Percentiles rank a stretch among this genome's conserved stretches.
These are phyloP conservation scores for Scaptomyza cyrtandrae DNA, from an alignment of 2,888 invertebrate genomes.

Conservation along the genomic window DNA sequence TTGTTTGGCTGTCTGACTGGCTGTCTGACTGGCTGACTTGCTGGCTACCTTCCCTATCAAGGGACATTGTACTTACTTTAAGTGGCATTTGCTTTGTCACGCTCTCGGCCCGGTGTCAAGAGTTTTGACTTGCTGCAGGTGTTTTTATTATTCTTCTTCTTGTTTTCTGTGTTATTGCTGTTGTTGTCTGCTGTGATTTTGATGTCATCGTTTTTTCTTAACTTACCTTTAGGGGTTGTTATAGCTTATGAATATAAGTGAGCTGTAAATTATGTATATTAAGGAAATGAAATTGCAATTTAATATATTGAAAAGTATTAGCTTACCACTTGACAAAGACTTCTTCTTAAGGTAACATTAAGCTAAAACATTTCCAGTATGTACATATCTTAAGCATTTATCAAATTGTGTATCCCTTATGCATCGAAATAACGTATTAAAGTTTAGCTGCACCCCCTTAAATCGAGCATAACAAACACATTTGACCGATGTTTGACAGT, in stretches of 20 bases:
- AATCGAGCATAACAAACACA: slow-evolving; percentile 17
- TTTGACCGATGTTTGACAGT: slow-evolving; percentile 30
- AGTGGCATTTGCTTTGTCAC: slow-evolving; percentile 29
- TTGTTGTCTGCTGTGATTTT: slow-evolving; percentile 19
- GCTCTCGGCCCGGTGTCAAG: slow-evolving; percentile 4
- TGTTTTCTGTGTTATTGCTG: background rate
- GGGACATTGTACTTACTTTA: slow-evolving; percentile 49
- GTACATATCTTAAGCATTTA: no score
- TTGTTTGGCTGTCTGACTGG: background rate
- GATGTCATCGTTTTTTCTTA: slow-evolving; percentile 11
- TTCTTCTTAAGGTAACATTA: no score
- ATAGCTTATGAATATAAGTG: slow-evolving; percentile 2
- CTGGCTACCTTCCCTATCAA: background rate
- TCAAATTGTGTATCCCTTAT: no score
- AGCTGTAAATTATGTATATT: slow-evolving; percentile 8
- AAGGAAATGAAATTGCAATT: slow-evolving; percentile 30
- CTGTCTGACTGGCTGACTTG: background rate
- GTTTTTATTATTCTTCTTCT: slow-evolving; percentile 2
- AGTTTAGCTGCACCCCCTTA: no score
- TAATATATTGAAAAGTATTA: slow-evolving; percentile 31
- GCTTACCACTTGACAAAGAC: slow-evolving; percentile 5
- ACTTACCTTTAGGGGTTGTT: slow-evolving; percentile 9
- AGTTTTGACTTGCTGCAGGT: slow-evolving; percentile 26
- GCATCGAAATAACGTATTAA: no score
- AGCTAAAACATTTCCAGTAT: no score